These are phyloP conservation scores for Hyppa rectilinea DNA, from an alignment of 2,888 invertebrate genomes.

Conservation along the genomic window DNA sequence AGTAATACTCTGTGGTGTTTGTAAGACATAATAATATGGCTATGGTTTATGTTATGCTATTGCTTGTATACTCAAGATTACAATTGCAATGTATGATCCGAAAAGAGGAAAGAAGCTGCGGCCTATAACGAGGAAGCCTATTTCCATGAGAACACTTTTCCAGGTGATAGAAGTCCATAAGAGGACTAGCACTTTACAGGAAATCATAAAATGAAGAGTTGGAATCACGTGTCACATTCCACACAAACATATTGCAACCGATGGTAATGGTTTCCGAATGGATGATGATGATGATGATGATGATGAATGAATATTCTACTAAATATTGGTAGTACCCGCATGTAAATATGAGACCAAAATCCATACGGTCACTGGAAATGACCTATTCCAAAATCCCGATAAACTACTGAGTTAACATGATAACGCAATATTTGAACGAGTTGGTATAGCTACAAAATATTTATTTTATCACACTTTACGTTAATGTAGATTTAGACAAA, in stretches of 20 bases:
- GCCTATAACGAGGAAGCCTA: neutral
- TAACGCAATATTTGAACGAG: slow-evolving; percentile 14
- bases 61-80: neutral
- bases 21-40: neutral
- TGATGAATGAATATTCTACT: too few relatives aligned
- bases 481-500: slow-evolving; percentile 25
- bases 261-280: too few relatives aligned
- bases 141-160: neutral
- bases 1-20: too few relatives aligned
- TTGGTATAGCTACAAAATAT: slow-evolving; percentile 9
- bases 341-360: too few relatives aligned
- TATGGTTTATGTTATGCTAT: neutral
- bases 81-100: neutral
- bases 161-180: neutral
- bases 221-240: neutral
- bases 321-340: too few relatives aligned
- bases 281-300: too few relatives aligned
- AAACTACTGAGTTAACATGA: slow-evolving; percentile 15
- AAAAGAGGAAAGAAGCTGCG: neutral
- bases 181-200: neutral
- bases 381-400: slow-evolving; percentile 13
- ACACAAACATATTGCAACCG: neutral
- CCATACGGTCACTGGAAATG: too few relatives aligned
- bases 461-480: neutral
- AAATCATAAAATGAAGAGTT: neutral